Conservation (phyloP, 2,113 vertebrate species). For the Dryoscopus gambensis region DNA sequence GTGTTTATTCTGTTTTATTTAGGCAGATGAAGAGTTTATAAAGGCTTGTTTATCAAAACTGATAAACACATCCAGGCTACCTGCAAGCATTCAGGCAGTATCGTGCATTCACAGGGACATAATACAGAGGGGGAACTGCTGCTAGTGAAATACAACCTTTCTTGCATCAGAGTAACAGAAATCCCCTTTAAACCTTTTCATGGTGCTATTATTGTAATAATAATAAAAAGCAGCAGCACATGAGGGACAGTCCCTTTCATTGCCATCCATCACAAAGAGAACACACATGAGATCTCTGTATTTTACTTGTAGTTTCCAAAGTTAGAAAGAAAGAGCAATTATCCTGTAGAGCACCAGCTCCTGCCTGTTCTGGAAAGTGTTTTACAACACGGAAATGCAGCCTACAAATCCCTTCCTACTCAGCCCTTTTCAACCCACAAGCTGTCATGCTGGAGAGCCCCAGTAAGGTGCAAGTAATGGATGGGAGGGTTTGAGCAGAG, state of each 20-base stretch:
- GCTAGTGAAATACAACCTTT: neutral
- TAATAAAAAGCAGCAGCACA: neutral
- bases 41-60: neutral
- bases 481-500: neutral
- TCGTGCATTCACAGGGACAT: neutral
- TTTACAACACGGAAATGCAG: neutral
- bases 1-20: neutral
- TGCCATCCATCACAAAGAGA: neutral
- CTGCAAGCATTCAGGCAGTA: neutral
- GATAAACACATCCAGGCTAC: neutral
- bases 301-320: neutral
- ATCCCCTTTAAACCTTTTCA: neutral
- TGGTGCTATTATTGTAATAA: neutral
- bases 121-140: neutral
- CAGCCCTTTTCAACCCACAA: neutral
- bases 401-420: neutral
- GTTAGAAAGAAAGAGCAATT: neutral
- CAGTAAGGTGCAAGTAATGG: neutral
- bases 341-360: neutral
- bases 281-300: neutral
- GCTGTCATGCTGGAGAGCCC: accelerated
- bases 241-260: neutral
- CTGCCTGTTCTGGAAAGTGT: neutral
- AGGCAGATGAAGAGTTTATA: neutral
- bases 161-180: neutral